A percentile compares a stretch with the other conserved stretches of the same genome.
Conservation (phyloP, 2,113 vertebrate species). For the Cervus canadensis region DNA sequence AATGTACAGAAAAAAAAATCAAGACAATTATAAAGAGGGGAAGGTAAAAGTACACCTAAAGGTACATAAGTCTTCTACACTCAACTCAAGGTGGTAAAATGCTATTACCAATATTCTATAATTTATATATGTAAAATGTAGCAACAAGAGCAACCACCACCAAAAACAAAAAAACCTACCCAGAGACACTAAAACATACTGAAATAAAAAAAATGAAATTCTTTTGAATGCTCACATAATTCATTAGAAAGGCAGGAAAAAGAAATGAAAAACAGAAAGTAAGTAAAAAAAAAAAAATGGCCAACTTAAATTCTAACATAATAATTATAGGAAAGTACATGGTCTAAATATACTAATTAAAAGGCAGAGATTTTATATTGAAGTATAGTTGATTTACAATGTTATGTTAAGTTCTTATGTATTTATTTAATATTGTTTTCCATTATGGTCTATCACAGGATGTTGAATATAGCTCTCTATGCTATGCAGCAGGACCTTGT, state of each 20-base stretch:
- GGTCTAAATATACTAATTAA: background rate
- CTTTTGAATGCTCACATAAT: background rate
- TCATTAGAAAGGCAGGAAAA: background rate
- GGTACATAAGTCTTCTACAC: background rate
- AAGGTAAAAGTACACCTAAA: background rate
- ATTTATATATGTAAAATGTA: background rate
- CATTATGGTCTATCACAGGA: background rate
- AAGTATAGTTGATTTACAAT: background rate
- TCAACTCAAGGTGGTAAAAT: background rate
- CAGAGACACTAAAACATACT: background rate
- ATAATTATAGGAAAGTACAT: background rate
- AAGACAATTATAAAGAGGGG: background rate
- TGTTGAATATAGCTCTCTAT: background rate
- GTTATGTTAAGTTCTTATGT: background rate
- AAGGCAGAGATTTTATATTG: background rate
- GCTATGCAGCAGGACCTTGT: background rate
- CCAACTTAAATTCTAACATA: background rate
- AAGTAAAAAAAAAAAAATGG: background rate
- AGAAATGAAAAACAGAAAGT: background rate
- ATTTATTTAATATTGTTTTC: background rate
- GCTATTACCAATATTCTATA: background rate
- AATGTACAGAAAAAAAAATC: background rate
- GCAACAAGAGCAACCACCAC: background rate
- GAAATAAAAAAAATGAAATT: background rate
- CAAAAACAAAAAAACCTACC: background rate